phyloP scores from a whole-genome alignment of 1,140 invertebrate genomes.

The Amyelois transitella region DNA sequence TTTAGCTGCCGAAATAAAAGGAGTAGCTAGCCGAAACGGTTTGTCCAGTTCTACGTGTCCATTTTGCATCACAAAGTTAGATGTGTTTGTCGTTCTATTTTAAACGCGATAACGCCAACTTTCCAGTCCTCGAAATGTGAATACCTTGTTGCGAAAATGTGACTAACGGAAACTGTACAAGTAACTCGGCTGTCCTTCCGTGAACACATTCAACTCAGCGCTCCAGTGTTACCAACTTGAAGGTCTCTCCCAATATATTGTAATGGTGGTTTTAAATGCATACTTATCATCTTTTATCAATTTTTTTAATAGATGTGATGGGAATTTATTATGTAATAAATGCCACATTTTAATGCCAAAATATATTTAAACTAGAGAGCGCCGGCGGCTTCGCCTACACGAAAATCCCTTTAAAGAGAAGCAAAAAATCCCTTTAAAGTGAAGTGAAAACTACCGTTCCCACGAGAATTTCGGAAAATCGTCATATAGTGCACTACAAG shows the following conservation, averaged over 20 bases:
- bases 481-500: too few species aligned
- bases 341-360: too few species aligned
- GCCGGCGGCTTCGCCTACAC: too few species aligned
- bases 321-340: too few species aligned
- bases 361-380: too few species aligned
- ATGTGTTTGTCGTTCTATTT: slow-evolving; percentile 68
- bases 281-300: too few species aligned
- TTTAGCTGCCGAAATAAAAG: slow-evolving; percentile 21
- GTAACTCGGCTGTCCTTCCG: slow-evolving; percentile 62
- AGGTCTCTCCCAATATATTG: background rate
- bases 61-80: slow-evolving; percentile 71
- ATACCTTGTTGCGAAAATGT: slow-evolving; percentile 73
- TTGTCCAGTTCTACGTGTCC: slow-evolving; percentile 41
- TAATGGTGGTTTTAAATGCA: too few species aligned
- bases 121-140: slow-evolving; percentile 71
- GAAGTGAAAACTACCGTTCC: too few species aligned
- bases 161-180: slow-evolving; percentile 71
- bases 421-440: too few species aligned
- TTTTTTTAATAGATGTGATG: too few species aligned
- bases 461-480: too few species aligned
- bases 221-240: slow-evolving; percentile 12
- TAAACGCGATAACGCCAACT: slow-evolving; percentile 72
- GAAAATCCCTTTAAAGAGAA: too few species aligned
- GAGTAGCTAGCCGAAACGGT: slow-evolving; percentile 18
- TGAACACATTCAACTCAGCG: slow-evolving; percentile 36